Evolutionary conservation across 2,888 invertebrate species (phyloP).

Genomic region (Cantharis flavilabris): DNA sequence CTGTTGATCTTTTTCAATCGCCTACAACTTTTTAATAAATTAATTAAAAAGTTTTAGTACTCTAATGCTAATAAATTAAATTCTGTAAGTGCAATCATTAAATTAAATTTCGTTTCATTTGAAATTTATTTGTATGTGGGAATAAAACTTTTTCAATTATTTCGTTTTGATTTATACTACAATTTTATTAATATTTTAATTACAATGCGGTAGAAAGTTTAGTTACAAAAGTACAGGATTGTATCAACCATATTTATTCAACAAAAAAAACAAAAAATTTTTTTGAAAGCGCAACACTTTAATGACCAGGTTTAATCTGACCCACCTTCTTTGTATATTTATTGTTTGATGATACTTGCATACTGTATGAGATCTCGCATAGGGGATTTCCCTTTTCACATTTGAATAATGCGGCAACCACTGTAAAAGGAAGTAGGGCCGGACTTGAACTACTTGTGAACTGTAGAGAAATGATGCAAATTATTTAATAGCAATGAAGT

Average conservation of each 20-base stretch:
- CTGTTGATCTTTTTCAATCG: not conserved
- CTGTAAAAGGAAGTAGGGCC: too few species aligned
- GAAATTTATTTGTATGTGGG: not conserved
- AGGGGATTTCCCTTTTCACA: too few species aligned
- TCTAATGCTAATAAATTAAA: not conserved
- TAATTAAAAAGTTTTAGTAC: not conserved
- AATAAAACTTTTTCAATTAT: not conserved
- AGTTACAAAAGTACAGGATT: not conserved
- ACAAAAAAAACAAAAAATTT: too few species aligned
- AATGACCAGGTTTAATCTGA: too few species aligned
- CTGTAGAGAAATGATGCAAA: too few species aligned
- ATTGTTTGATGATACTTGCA: too few species aligned
- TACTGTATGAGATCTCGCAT: too few species aligned
- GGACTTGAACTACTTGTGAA: too few species aligned
- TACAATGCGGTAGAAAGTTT: not conserved
- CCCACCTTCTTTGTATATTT: too few species aligned
- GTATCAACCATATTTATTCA: not conserved
- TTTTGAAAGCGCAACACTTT: too few species aligned
- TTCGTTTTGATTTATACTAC: not conserved
- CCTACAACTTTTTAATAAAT: not conserved
- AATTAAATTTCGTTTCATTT: not conserved
- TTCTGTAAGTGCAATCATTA: not conserved
- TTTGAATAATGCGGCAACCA: too few species aligned
- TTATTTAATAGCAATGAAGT: too few species aligned
- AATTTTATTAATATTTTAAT: not conserved